Evolutionary conservation across 2,888 invertebrate genomes (phyloP).

Genomic region (Blastobasis adustella): DNA sequence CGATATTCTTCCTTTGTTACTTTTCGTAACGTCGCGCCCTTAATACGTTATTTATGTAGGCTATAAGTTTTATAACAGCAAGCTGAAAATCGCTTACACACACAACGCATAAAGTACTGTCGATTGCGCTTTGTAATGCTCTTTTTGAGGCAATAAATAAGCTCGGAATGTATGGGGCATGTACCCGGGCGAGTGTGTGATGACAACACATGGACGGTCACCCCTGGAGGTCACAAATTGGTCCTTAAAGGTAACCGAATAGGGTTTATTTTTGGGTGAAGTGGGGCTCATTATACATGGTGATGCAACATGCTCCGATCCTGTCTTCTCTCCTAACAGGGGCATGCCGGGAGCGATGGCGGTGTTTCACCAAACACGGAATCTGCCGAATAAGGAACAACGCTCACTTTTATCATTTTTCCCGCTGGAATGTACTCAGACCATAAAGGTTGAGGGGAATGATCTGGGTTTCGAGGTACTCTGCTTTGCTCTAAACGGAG

Average conservation of each 20-base stretch:
- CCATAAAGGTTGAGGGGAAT: too few relatives aligned
- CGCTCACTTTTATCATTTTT: constrained; percentile 4
- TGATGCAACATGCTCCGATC: constrained; percentile 13
- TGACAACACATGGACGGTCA: too few relatives aligned
- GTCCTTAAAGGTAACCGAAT: too few relatives aligned
- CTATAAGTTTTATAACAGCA: constrained; percentile 1
- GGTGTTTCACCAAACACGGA: constrained; percentile 39
- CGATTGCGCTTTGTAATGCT: neutral
- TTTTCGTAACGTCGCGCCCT: constrained; percentile 6
- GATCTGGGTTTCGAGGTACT: too few relatives aligned
- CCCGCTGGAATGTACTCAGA: too few relatives aligned
- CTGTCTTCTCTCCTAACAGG: constrained; percentile 38
- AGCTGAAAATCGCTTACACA: neutral
- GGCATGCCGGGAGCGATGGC: constrained; percentile 28
- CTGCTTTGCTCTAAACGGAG: too few relatives aligned
- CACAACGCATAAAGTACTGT: too few relatives aligned
- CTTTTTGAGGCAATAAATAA: neutral
- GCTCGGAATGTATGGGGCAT: neutral
- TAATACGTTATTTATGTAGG: neutral
- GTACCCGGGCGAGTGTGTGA: too few relatives aligned
- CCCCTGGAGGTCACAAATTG: too few relatives aligned
- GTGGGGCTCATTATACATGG: neutral
- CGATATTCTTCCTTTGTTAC: constrained; percentile 4
- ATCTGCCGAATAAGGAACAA: constrained; percentile 24
- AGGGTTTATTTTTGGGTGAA: neutral